These are phyloP conservation scores for Odobenus rosmarus DNA, from an alignment of 2,113 vertebrate species.

Conservation along the genomic window DNA sequence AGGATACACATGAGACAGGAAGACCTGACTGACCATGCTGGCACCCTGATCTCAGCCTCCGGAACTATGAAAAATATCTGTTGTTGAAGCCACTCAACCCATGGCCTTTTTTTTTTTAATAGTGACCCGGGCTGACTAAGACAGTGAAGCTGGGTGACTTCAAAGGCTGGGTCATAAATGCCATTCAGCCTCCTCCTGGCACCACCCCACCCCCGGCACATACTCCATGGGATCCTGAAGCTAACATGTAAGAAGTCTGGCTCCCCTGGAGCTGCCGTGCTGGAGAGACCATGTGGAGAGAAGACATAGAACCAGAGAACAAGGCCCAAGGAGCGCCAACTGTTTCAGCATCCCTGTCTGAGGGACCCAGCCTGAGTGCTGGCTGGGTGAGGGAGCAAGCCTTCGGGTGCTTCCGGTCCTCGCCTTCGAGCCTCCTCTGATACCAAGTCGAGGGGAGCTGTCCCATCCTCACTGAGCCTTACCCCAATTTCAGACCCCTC, in stretches of 20 bases:
- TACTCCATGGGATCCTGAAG: not conserved
- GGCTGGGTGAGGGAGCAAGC: accelerated
- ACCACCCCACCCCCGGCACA: not conserved
- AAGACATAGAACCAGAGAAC: not conserved
- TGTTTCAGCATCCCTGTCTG: not conserved
- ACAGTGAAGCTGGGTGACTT: not conserved
- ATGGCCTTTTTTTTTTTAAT: not conserved
- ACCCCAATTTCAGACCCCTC: not conserved
- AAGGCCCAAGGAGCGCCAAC: not conserved
- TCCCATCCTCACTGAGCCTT: not conserved
- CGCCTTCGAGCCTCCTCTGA: accelerated
- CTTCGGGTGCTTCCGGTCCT: not conserved
- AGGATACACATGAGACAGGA: not conserved
- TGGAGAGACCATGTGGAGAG: not conserved
- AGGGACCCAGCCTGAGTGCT: not conserved
- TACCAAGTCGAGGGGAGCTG: not conserved
- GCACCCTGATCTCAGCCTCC: not conserved
- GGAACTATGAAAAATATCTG: not conserved
- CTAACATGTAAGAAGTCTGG: not conserved
- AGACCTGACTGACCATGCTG: not conserved
- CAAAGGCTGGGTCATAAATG: not conserved
- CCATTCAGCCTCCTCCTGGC: not conserved
- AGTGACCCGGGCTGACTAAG: not conserved
- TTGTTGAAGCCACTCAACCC: not conserved
- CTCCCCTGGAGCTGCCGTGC: not conserved